Evolutionary conservation across 2,888 invertebrate species (phyloP), one percentile per base, ranked within the genome.

Genomic region (Marronus borbonicus): DNA sequence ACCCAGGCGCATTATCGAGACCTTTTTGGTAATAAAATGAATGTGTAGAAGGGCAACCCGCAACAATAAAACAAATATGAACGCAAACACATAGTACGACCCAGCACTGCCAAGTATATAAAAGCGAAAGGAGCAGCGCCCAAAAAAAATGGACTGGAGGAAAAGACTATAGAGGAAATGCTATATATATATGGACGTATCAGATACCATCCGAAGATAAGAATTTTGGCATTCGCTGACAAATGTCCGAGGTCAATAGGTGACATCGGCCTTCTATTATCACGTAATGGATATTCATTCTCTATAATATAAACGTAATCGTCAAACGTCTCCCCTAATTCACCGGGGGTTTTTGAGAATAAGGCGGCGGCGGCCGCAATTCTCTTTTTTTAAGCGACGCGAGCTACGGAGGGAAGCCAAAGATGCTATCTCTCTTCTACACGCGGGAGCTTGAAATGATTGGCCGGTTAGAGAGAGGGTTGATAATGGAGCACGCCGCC

Each of bases 401-500:
- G 31, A 10, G 50, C 31, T 36, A 5, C 31, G 1, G n/a, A 20
- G 50, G 50, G 14, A 20, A 58, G 20, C 8, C 20, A 20, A 12
- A 39, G 72, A 74, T 74, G 44, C 72, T 74, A 74, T 74, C 72
- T 74, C 60, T 60, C 24, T 74, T 60, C 17, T 44, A 60, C 72
- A 74, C 60, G 76, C 83, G 83, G 55, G 82, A 82, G 84, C 83
- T 83, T 81, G 81, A 83, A 85, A 85, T 85, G 85, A 85, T 86
- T 84, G 85, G 84, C 85, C 82, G 84, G 81, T 84, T 76, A 83
- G 82, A 44, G 55, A 83, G 55, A 83, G 84, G 83, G 82, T 83
- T 82, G 85, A 85, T 85, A 84, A 84, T 83, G 82, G 83, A 36
- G 81, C 82, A 8, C 81, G 81, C 81, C 81, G 80, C 44, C 79